Evolutionary conservation across 92 coral and sea anemone genomes (phyloP), one percentile per base, ranked within the genome.

Genomic region (Siderastrea siderea): DNA sequence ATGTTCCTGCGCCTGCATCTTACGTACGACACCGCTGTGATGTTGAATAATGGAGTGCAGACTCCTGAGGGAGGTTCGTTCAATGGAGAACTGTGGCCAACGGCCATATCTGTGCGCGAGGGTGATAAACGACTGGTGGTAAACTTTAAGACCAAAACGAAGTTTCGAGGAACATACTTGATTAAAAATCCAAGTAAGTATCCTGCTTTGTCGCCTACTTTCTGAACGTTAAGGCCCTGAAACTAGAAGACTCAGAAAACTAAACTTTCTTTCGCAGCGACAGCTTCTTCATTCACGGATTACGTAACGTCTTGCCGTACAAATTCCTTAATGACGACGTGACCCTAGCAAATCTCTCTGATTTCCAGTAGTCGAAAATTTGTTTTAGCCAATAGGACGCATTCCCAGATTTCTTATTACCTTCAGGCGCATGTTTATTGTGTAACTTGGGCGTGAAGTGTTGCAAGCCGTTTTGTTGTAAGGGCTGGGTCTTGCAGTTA

Each of bases 1-100:
- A 92, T 95, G 59, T 92, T 85, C 77, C 92, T 98, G 70, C 96
- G 96, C 83, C 95, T 98, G 92, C 92, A 93, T 26, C 89, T 98
- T 58, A 92, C 93, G 57, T 98, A 98, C 69, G 98, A 98, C 78
- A 98, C 99, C 89, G 99, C 98, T 80, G 98, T 98, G 58, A 84
- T 98, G 77, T 92, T 94, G 47, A 96, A 94, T 74, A 98, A 98
- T 78, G 98, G 98, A 51, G 94, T 98, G 88, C 96, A 96, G 92
- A 94, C 98, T 75, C 98, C 98, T 71, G 98, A 92, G 11, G 98
- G 98, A 2, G 95, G 95, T 47, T 82, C 85, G 64, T 79, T 94
- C 10, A 89, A 88, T 60, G 99, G 98, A 38, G 94, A 94, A 73
- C 92, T 98, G 7, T 96, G 98, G 96, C 95, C 96, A 53, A 93